Evolutionary conservation across 23 tunicate species (phyloP).

Genomic region (Trididemnum miniatum): DNA sequence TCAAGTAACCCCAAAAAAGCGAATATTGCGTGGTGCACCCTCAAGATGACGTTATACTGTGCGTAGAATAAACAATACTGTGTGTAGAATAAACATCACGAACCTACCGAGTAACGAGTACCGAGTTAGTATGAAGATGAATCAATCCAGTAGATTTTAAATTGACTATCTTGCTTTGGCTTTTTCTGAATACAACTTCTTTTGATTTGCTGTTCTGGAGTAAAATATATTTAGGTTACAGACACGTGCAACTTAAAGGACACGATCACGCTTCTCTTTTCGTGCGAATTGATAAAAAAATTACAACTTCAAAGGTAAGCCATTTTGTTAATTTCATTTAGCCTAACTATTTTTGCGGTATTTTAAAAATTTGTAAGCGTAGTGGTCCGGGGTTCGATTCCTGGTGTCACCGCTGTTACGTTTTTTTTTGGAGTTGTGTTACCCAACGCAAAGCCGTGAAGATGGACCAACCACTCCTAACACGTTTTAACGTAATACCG

Average conservation of each 20-base stretch:
- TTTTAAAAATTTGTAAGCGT: too few species aligned
- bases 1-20: too few species aligned
- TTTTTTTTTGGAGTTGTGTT: neutral
- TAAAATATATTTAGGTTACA: conserved; percentile 69
- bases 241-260: conserved; percentile 59
- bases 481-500: too few species aligned
- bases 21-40: too few species aligned
- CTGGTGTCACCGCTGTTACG: neutral
- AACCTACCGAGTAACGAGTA: too few species aligned
- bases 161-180: neutral
- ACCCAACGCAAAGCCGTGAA: neutral
- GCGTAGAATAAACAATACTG: too few species aligned
- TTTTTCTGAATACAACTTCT: neutral
- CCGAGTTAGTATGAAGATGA: too few species aligned
- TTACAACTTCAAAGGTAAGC: neutral
- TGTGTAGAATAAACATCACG: too few species aligned
- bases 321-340: too few species aligned
- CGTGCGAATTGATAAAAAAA: conserved; percentile 50
- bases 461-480: neutral
- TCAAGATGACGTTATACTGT: too few species aligned
- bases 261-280: conserved; percentile 62
- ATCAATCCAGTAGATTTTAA: neutral
- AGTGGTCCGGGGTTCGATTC: neutral
- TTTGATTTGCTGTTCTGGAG: neutral
- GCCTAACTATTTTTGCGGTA: too few species aligned